Evolutionary conservation across 2,888 invertebrate genomes (phyloP), one percentile per base, ranked within the genome.

Genomic region (Leptarthrus brevirostris): DNA sequence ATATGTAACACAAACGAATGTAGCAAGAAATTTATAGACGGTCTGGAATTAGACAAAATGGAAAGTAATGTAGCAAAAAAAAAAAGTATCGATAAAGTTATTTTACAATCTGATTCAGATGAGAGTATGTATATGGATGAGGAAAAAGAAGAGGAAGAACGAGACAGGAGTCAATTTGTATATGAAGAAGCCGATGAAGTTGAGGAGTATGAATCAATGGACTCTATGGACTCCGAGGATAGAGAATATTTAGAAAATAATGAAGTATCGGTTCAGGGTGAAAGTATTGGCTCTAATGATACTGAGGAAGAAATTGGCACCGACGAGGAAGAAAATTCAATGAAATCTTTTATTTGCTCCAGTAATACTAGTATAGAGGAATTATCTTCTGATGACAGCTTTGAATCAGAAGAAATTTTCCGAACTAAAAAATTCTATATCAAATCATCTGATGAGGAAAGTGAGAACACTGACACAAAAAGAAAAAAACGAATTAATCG

Each of bases 291-390:
- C 56, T 87, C 88, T 54, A 85, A 87, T 52, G 79, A 80, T 16
- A 79, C 79, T 5, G 77, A 76, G 14, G 84, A 84, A 49, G 79
- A 82, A 22, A 86, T 86, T 1, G 87, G 87, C 75, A 83, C 74
- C 10, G 80, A 86, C 4, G 80, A 85, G 3, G 86, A 86, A 10
- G 81, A 86, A 74, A 86, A 87, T 73, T 82, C 86, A 0, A 86
- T 87, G 78, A 88, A 86, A 78, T 89, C 89, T 0, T 89, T 89
- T 79, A 79, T 89, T 73, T 88, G 87, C 76, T 87, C 88, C 1
- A 85, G 86, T 79, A 85, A 84, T 83, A 85, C n/a, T 85, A 83
- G 44, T 85, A 20, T 53, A 14, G 66, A 40, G 4, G 44, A 64
- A 34, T 34, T 44, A 24, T 66, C 24, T 2, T 56, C 18, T 30